Base-by-base conservation (phyloP, 2,797 vertebrate genomes). In the Rallus crepitans region DNA sequence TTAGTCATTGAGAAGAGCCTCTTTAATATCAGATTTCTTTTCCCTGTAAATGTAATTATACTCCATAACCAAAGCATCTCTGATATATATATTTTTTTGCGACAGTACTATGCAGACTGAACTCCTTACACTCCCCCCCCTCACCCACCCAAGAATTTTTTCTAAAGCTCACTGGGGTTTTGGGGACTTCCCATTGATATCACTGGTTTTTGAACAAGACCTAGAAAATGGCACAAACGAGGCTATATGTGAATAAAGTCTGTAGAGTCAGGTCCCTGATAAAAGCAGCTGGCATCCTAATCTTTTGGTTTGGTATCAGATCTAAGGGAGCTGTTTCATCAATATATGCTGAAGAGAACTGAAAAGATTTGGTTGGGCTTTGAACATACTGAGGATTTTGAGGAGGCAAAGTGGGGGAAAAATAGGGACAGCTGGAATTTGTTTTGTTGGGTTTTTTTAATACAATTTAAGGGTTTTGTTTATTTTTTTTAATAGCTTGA, bases 341-440 rank as follows among this genome's bases (percentile, higher is more conserved):
- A 92, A 25, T 93, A 78, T 75, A 53, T 6, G 28, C 85, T 82
- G 84, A 89, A 39, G 39, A 85, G 82, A 87, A 50, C 61, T 89
- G 90, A 95, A 97, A 96, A 90, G 91, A 83, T 82, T 94, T 86
- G 70, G 50, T 93, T 0, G 0, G 86, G 88, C 94, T 97, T 96
- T 96, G 93, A 96, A 94, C 76, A 31, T 65, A 68, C 55, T 93
- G 73, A 47, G 35, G 73, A 76, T 93, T 95, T 93, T 91, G 73
- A 76, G 90, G 52, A 30, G 47, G 88, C 11, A 2, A 89, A 97
- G 63, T 70, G 15, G 28, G 37, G 35, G 25, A 27, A 77, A 90
- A 96, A 87, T 37, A 92, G 90, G 71, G 95, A 96, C 95, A 96
- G 94, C 95, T 97, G 95, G 88, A 95, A 92, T 95, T 96, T 92